A percentile compares a stretch with the other conserved stretches of the same genome.
Evolutionary conservation across 2,797 vertebrate species (phyloP).

Genomic region (Morus bassanus): DNA sequence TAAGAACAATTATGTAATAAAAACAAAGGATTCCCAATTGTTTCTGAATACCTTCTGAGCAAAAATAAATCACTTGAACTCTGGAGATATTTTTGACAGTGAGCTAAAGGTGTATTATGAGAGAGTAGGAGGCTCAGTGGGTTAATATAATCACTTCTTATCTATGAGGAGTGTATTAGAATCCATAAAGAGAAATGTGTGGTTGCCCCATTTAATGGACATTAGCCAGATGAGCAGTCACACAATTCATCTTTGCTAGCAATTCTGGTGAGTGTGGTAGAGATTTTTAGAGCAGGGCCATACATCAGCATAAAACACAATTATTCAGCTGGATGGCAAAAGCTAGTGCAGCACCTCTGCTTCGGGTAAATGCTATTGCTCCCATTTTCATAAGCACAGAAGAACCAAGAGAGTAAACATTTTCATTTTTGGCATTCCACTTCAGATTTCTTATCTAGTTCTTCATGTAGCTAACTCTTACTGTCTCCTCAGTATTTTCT

Average conservation of each 20-base stretch:
- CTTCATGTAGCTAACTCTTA: not conserved
- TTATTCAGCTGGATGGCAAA: not conserved
- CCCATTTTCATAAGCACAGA: not conserved
- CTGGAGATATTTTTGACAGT: conserved; percentile 33
- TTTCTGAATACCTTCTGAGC: conserved; percentile 5
- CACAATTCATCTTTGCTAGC: not conserved
- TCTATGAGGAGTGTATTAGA: not conserved
- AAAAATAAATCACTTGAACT: conserved; percentile 46
- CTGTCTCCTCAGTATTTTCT: not conserved
- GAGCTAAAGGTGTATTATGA: conserved; percentile 28
- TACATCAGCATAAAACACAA: conserved; percentile 5
- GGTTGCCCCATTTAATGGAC: not conserved
- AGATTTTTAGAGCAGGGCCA: not conserved
- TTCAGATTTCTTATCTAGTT: not conserved
- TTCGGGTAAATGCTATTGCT: not conserved
- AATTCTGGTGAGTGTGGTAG: not conserved
- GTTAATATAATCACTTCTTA: conserved; percentile 25
- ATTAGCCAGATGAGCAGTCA: conserved; percentile 12
- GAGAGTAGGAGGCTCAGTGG: not conserved
- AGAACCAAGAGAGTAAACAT: not conserved
- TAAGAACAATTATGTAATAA: conserved; percentile 11
- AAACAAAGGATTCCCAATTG: conserved; percentile 13
- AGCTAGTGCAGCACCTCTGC: not conserved
- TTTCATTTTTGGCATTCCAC: not conserved
- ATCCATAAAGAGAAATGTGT: not conserved